A percentile compares a stretch with the other conserved stretches of the same genome.
phyloP scores from a whole-genome alignment of 2,888 invertebrate genomes.

The Altica lythri region DNA sequence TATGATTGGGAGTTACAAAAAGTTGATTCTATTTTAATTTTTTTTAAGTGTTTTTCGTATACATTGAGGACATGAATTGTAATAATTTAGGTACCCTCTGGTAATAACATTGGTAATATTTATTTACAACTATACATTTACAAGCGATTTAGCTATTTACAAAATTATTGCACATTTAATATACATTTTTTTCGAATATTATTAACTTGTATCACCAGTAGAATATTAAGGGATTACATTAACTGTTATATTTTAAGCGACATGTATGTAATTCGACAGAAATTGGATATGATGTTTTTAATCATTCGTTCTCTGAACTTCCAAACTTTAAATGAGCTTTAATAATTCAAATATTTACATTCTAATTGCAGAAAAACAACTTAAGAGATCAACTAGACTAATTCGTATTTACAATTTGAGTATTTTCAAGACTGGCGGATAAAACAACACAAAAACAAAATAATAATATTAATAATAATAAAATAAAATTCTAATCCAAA shows the following conservation, averaged over 20 bases:
- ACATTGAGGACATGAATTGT: constrained; percentile 48
- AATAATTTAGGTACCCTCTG: constrained; percentile 31
- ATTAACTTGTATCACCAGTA: constrained; percentile 37
- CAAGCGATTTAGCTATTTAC: constrained; percentile 55
- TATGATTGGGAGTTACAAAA: constrained; percentile 8
- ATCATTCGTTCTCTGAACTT: constrained; percentile 21
- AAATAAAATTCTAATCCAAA: constrained; percentile 28
- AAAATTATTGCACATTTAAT: constrained; percentile 59
- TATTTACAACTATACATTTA: constrained; percentile 58
- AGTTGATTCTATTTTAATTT: constrained; percentile 13
- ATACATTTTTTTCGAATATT: constrained; percentile 46
- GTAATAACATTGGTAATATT: constrained; percentile 37
- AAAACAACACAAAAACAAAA: constrained; percentile 27
- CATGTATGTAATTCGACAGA: constrained; percentile 36
- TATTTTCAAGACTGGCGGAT: constrained; percentile 54
- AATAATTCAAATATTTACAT: constrained; percentile 44
- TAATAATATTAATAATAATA: too few species aligned
- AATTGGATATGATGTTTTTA: constrained; percentile 33
- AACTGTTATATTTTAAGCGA: constrained; percentile 39
- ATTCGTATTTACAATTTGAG: constrained; percentile 53
- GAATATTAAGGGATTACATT: constrained; percentile 35
- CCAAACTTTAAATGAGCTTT: constrained; percentile 48
- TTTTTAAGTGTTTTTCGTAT: constrained; percentile 47
- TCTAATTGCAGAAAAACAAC: constrained; percentile 48
- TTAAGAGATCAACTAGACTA: constrained; percentile 53